Base-by-base conservation (phyloP, 2,888 invertebrate species). In the Limnephilus marmoratus region DNA sequence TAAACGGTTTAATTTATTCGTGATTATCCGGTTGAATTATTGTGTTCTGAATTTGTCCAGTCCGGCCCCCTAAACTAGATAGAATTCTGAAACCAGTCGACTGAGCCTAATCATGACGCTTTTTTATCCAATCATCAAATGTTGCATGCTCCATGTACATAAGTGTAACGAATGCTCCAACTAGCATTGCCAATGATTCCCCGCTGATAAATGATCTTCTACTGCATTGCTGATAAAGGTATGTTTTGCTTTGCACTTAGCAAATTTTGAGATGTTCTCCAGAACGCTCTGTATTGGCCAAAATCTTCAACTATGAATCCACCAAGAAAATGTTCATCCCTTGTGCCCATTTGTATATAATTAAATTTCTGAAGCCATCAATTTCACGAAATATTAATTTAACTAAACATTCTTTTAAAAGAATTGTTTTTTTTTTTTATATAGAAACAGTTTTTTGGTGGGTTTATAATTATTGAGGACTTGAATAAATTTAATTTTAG, bases 81-180 rank as follows among this genome's bases (percentile, higher is more conserved):
- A 37, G 49, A 91, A 85, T 81, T 68, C 87, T 86, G 85, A 93
- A 91, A 93, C 93, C 93, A 91, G 91, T 93, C 91, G 92, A 91
- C 91, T 92, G 91, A 91, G 92, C 87, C 93, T 88, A 31, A 90
- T 91, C 24, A 34, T 83, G 49, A 88, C 88, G 88, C 88, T 88
- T 88, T 5, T 88, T 24, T 53, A 34, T 68, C 34, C 53, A 29
- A 53, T 34, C 68, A 88, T 68, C 9, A 68, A 68, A 18, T 88
- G 53, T 68, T 68, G 34, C 88, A 85, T 85, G 85, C 5, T 41
- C 24, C 15, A 49, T 45, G 13, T 45, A 29, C 45, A 45, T 45
- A 12, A 7, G 12, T 31, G 12, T 24, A 86, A 45, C 49, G 11
- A n/a, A 11, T 13, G 86, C 49, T 86, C 45, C 13, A 29, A 41